Base-by-base conservation (phyloP, 1,140 invertebrate genomes). In the Diorhabda elongata region DNA sequence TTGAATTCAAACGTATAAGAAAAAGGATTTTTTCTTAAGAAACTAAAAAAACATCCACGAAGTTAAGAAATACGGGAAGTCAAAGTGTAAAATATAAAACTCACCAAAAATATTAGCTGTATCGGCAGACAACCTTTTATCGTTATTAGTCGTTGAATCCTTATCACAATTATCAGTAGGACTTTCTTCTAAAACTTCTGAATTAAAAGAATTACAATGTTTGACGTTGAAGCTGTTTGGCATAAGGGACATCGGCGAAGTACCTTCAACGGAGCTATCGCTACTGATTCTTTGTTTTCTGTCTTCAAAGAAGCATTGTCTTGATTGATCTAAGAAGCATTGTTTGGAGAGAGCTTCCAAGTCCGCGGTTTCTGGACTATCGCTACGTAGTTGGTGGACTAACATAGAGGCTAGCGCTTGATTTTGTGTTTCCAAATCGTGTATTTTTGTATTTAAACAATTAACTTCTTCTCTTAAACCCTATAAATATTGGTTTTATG, bases 381-480 rank as follows among this genome's bases (percentile, higher is more conserved):
- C 84, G 66, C 83, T 83, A 26, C 85, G 83, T 43, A 90, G 80
- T 71, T 90, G 87, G 60, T 89, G 87, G 58, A 90, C 84, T 47
- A 91, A 81, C 61, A 91, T 79, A 2, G 87, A 84, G 52, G 87
- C 88, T 56, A 91, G 77, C 5, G 88, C 85, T 56, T 86, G 80
- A 80, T 91, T 91, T 74, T 90, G 88, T 7, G 85, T 83, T 78
- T 90, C 89, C 42, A 91, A 82, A 74, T 91, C 89, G 70, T 88
- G 84, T 45, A 90, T 87, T 61, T 86, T 84, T 70, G 83, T 83
- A 66, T 88, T 86, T 41, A 90, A 80, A 4, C 85, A 84, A 42
- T 84, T 84, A 73, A 91, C 84, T 80, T 91, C 89, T 78, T 90
- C 89, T 59, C 87, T 84, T 6, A 90, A 82, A 71, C 86, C 87